Evolutionary conservation across 2,888 invertebrate genomes (phyloP).

Genomic region (Mesorhabditis belari): DNA sequence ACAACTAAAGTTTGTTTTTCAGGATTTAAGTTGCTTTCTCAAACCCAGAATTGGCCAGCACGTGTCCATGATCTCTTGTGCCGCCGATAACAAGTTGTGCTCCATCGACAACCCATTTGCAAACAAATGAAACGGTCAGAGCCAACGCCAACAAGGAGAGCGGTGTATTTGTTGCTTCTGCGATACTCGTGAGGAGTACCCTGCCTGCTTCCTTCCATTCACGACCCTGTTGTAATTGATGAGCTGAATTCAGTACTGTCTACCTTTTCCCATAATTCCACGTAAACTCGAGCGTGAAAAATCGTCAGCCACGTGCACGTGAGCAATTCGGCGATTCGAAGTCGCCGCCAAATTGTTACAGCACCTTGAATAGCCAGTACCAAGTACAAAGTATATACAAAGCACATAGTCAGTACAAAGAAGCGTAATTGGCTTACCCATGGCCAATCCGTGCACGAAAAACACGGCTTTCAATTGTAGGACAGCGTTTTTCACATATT

Average conservation of each 20-base stretch:
- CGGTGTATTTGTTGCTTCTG: conserved; percentile 55
- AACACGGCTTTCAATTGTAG: conserved; percentile 45
- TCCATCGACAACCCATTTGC: conserved; percentile 27
- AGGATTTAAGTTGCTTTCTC: not conserved
- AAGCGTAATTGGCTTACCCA: conserved; percentile 35
- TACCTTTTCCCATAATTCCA: conserved; percentile 47
- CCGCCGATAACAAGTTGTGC: conserved; percentile 24
- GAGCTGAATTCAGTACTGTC: not conserved
- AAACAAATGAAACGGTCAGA: conserved; percentile 54
- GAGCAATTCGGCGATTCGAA: conserved; percentile 58
- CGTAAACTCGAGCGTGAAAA: conserved; percentile 55
- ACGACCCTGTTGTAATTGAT: conserved; percentile 16
- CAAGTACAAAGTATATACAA: too few relatives aligned
- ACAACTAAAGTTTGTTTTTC: conserved; percentile 52
- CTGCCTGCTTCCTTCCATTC: conserved; percentile 29
- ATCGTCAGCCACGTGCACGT: conserved; percentile 59
- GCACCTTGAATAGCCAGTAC: too few relatives aligned
- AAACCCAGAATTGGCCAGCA: conserved; percentile 31
- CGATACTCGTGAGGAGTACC: conserved; percentile 35
- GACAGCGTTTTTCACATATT: conserved; percentile 38
- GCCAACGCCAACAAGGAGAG: conserved; percentile 58
- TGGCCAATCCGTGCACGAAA: conserved; percentile 52
- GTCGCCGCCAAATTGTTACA: conserved; percentile 54
- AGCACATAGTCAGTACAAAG: too few relatives aligned
- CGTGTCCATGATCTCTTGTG: conserved; percentile 25